Base-by-base conservation (phyloP, 2,113 vertebrate species). In the Daboia siamensis region DNA sequence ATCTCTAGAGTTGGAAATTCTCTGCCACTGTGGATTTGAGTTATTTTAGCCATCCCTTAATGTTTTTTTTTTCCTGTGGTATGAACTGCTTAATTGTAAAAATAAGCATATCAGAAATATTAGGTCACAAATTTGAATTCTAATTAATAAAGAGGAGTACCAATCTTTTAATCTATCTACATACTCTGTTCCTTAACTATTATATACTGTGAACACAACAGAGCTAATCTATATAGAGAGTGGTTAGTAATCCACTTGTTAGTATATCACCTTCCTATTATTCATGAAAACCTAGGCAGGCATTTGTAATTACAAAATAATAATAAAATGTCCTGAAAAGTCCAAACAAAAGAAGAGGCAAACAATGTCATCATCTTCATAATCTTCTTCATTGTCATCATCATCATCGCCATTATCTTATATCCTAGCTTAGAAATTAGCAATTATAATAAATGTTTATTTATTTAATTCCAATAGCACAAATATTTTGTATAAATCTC, bases 221-320 rank as follows among this genome's bases (percentile, higher is more conserved):
- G 15, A 80, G 13, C 15, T 39, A 39, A 80, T 80, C 15, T 80
- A 39, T 80, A 17, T 80, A 20, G 39, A 39, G 7, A 80, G 39
- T 80, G 1, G 39, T 39, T 80, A 33, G n/a, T 80, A 39, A 80
- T 80, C 6, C 69, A 80, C 6, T 69, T 69, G 61, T 13, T 15
- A 80, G 6, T 20, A 51, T 17, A 90, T 90, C 86, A 92, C 52
- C 57, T 26, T 93, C 26, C 91, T 94, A 11, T 39, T 86, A 26
- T 74, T 93, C 94, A 91, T 26, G 92, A 93, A 95, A 94, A 29
- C 4, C 10, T 88, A 55, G 24, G 15, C 13, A 89, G 90, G 44
- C 39, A 90, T 52, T 87, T 59, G 5, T 2, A 91, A n/a, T 90
- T 7, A 91, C 20, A 88, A 80, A 92, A 94, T 61, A 86, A 17